Evolutionary conservation across 2,113 vertebrate genomes (phyloP).

Genomic region (Gobio gobio): DNA sequence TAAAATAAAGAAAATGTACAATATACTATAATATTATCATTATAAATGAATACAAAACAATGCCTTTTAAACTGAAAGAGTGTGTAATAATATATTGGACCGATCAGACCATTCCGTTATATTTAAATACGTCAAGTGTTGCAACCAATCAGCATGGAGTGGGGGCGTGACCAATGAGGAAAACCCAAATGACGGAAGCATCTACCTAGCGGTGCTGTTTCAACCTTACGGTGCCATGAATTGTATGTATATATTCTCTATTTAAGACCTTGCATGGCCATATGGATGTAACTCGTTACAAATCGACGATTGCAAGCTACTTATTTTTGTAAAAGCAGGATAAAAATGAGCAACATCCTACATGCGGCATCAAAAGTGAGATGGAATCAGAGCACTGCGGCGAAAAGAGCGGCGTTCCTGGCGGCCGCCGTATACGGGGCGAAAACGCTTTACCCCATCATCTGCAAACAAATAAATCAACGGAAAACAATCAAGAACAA

Average conservation of each 20-base stretch:
- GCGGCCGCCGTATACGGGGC: slow-evolving; percentile 86
- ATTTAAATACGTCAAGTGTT: slow-evolving; percentile 18
- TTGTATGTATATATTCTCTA: not conserved
- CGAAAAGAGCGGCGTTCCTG: slow-evolving; percentile 83
- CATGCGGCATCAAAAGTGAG: slow-evolving; percentile 78
- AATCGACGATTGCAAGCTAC: slow-evolving; percentile 39
- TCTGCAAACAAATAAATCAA: slow-evolving; percentile 75
- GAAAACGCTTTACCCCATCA: slow-evolving; percentile 82
- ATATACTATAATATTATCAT: too few species aligned
- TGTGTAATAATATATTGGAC: too few species aligned
- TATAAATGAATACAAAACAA: too few species aligned
- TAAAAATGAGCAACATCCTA: slow-evolving; percentile 84
- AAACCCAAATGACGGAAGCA: slow-evolving; percentile 52
- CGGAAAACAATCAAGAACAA: slow-evolving; percentile 47
- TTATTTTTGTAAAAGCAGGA: not conserved
- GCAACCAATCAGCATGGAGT: slow-evolving; percentile 54
- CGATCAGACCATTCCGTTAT: slow-evolving; percentile 34
- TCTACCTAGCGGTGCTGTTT: slow-evolving; percentile 66
- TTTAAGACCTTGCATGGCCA: not conserved
- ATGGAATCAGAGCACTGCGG: slow-evolving; percentile 81
- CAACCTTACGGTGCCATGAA: slow-evolving; percentile 6
- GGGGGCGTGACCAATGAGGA: slow-evolving; percentile 64
- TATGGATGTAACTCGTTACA: slow-evolving; percentile 63
- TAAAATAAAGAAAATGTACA: too few species aligned
- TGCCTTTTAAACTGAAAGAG: too few species aligned